These are phyloP conservation scores for Acipenser oxyrinchus DNA, from an alignment of 2,797 vertebrate genomes.

Conservation along the genomic window DNA sequence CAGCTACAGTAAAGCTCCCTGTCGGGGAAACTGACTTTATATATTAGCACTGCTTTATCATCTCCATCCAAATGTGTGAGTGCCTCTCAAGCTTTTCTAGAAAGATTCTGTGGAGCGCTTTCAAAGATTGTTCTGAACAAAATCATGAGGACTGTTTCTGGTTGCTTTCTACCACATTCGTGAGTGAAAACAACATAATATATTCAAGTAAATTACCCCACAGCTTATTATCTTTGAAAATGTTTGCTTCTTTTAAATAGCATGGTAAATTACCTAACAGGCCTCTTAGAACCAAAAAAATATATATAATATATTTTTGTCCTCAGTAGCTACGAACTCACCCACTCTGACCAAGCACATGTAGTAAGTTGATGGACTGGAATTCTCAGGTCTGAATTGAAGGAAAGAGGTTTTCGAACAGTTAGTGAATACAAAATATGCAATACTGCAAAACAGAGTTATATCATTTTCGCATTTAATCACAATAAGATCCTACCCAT, in stretches of 20 bases:
- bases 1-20: slow-evolving; percentile 37
- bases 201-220: slow-evolving; percentile 42
- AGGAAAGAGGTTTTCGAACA: too few species aligned
- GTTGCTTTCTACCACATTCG: slow-evolving; percentile 44
- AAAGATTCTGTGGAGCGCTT: slow-evolving; percentile 56
- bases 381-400: too few species aligned
- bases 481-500: too few species aligned
- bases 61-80: slow-evolving; percentile 63
- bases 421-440: too few species aligned
- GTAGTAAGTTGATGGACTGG: too few species aligned
- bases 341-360: too few species aligned
- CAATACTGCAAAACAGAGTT: too few species aligned
- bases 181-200: slow-evolving; percentile 24
- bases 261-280: slow-evolving; percentile 8
- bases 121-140: slow-evolving; percentile 49
- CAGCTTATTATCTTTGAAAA: slow-evolving; percentile 17
- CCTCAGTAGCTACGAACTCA: too few species aligned
- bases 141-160: slow-evolving; percentile 40
- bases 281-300: slow-evolving; percentile 8
- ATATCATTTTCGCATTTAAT: too few species aligned
- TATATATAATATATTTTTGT: slow-evolving; percentile 6
- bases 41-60: slow-evolving; percentile 50
- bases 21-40: slow-evolving; percentile 37
- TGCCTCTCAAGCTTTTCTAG: slow-evolving; percentile 53
- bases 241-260: slow-evolving; percentile 8